Conservation (phyloP, 2,797 vertebrate genomes). For the Heliangelus exortis region DNA sequence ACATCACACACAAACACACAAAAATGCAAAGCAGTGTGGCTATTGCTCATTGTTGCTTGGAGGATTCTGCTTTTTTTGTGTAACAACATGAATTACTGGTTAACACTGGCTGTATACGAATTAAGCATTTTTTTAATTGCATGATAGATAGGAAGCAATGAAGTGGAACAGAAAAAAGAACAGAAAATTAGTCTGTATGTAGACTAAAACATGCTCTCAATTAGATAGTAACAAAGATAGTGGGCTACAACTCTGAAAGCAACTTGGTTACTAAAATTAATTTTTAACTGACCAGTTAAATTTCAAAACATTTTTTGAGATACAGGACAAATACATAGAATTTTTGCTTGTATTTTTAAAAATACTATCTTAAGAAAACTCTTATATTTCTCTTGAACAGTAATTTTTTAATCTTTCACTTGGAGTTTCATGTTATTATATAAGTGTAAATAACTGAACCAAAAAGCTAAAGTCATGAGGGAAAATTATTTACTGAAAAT, state of each 20-base stretch:
- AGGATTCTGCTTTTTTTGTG: background rate
- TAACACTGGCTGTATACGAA: background rate
- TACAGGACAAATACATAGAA: background rate
- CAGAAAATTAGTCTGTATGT: background rate
- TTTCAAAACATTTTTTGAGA: background rate
- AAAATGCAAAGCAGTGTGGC: background rate
- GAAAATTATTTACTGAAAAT: background rate
- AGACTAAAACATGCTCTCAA: background rate
- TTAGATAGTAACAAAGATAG: background rate
- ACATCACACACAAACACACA: background rate
- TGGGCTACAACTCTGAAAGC: background rate
- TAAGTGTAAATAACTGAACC: background rate
- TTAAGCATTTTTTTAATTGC: background rate
- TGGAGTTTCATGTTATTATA: background rate
- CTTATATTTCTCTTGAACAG: background rate
- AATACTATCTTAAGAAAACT: background rate
- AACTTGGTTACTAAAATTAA: background rate
- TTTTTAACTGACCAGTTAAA: background rate
- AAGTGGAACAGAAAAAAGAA: background rate
- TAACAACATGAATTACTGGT: background rate
- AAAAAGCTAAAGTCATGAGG: background rate
- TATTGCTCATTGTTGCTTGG: background rate
- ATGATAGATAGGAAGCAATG: background rate
- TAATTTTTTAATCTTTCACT: background rate
- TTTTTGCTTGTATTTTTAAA: background rate